Percentiles rank a stretch among this genome's conserved stretches.
These are phyloP conservation scores for Hydriomena furcata DNA, from an alignment of 2,888 invertebrate species.

Conservation along the genomic window DNA sequence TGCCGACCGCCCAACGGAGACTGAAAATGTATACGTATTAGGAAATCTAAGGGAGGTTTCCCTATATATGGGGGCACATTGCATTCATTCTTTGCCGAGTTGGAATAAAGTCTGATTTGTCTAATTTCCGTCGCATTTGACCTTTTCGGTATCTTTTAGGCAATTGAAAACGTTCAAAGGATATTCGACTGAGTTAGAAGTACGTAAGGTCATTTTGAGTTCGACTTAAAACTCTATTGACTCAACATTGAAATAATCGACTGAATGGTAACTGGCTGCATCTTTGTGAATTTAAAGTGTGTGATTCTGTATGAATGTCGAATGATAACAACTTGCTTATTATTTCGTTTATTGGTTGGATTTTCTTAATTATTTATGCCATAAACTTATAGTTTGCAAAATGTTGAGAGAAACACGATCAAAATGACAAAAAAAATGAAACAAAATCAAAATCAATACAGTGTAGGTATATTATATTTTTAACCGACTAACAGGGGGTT, in stretches of 20 bases:
- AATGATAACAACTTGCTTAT: too few species aligned
- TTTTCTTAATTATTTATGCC: too few species aligned
- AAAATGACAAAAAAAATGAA: too few species aligned
- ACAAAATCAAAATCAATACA: too few species aligned
- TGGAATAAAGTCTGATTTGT: constrained; percentile 48
- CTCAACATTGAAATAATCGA: constrained; percentile 16
- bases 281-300: too few species aligned
- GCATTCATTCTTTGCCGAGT: constrained; percentile 45
- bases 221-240: constrained; percentile 10
- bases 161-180: constrained; percentile 46
- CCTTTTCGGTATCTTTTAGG: constrained; percentile 51
- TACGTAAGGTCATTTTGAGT: constrained; percentile 17
- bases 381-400: too few species aligned
- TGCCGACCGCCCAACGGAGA: constrained; percentile 47
- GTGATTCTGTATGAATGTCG: too few species aligned
- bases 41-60: constrained; percentile 48
- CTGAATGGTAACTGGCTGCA: not conserved
- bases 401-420: too few species aligned
- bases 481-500: too few species aligned
- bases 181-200: constrained; percentile 19
- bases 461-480: too few species aligned
- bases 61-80: constrained; percentile 45
- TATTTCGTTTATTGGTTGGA: too few species aligned
- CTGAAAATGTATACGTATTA: constrained; percentile 48
- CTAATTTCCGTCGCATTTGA: constrained; percentile 57